Conservation (phyloP, 2,113 vertebrate species). For the Microcebus lehilahytsara region DNA sequence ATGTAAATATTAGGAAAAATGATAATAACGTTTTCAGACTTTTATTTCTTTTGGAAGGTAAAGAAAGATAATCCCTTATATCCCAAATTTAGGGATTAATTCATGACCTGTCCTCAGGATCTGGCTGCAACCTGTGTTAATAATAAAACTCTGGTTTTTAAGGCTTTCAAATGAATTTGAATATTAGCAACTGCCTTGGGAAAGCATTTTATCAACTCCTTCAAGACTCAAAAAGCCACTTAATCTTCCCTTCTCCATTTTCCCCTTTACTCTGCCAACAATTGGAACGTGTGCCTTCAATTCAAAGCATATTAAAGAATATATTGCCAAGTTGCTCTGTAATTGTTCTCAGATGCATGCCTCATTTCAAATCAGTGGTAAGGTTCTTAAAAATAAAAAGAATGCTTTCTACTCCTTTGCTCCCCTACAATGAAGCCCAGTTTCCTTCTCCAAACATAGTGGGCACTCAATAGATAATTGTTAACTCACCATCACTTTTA, state of each 20-base stretch:
- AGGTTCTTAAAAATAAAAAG: slow-evolving; percentile 35
- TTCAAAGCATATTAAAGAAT: slow-evolving; percentile 50
- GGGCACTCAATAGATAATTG: not conserved
- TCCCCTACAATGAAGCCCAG: not conserved
- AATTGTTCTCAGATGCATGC: slow-evolving; percentile 61
- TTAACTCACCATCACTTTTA: not conserved
- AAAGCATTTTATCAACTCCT: slow-evolving; percentile 37
- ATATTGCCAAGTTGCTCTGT: slow-evolving; percentile 10
- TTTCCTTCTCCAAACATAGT: not conserved
- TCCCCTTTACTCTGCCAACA: slow-evolving; percentile 46
- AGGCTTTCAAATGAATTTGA: slow-evolving; percentile 24
- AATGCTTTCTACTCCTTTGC: not conserved
- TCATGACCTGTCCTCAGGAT: not conserved
- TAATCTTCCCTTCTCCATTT: not conserved
- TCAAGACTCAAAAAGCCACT: not conserved
- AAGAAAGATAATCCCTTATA: not conserved
- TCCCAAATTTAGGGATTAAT: not conserved
- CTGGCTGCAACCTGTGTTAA: not conserved
- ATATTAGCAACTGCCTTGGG: not conserved
- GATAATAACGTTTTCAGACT: not conserved
- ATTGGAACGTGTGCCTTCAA: slow-evolving; percentile 27
- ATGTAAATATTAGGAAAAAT: not conserved
- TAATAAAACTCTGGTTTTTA: not conserved
- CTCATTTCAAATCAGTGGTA: slow-evolving; percentile 48
- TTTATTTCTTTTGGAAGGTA: not conserved